A percentile compares a stretch with the other conserved stretches of the same genome.
phyloP scores from a whole-genome alignment of 1,140 invertebrate genomes.

The Cyrtorhinus lividipennis region DNA sequence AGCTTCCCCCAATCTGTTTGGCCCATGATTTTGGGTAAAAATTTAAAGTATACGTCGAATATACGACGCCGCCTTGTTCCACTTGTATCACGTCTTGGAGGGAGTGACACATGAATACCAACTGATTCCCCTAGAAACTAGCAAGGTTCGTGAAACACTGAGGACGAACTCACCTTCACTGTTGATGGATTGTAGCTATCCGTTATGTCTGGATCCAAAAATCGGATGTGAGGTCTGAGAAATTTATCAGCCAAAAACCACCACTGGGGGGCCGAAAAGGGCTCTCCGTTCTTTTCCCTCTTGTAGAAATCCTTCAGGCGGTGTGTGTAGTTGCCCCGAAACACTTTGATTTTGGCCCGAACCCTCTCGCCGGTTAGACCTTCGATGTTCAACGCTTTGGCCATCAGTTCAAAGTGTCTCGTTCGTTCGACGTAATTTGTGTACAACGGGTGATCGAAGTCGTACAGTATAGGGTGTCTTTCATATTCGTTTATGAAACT shows the following conservation, averaged over 20 bases:
- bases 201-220: not conserved
- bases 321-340: not conserved
- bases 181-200: no score
- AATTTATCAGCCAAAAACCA: not conserved
- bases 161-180: no score
- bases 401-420: not conserved
- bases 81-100: no score
- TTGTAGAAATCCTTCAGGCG: not conserved
- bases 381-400: not conserved
- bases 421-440: constrained; percentile 4
- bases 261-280: not conserved
- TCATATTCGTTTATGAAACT: not conserved
- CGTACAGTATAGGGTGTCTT: not conserved
- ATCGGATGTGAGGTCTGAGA: not conserved
- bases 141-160: no score
- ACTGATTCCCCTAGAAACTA: no score
- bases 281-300: not conserved
- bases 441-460: constrained; percentile 1
- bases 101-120: no score
- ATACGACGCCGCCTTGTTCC: no score
- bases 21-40: no score
- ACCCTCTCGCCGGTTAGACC: not conserved
- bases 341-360: not conserved
- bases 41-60: no score
- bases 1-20: no score